Percentiles rank a stretch among this genome's conserved stretches.
These are phyloP conservation scores for Eulacestoma nigropectus DNA, from an alignment of 2,113 vertebrate species.

Conservation along the genomic window DNA sequence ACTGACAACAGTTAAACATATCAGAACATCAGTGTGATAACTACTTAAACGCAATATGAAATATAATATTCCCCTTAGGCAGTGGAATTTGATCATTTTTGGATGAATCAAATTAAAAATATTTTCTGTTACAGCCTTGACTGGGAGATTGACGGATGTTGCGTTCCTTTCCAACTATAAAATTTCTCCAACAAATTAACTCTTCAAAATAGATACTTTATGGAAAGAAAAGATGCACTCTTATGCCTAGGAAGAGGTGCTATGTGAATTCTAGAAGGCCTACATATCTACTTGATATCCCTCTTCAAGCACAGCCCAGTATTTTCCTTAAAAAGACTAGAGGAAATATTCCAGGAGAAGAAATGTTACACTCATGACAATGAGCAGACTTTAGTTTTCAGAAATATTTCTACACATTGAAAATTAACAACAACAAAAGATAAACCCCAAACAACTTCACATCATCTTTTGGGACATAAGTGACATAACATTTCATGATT, in stretches of 20 bases:
- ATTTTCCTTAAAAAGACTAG: not conserved
- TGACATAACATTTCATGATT: not conserved
- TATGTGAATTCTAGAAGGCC: not conserved
- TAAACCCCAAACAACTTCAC: not conserved
- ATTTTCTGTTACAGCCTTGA: not conserved
- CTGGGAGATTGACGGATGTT: rapidly evolving
- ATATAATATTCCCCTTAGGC: not conserved
- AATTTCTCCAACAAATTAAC: not conserved
- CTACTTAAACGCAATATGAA: not conserved
- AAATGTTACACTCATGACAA: not conserved
- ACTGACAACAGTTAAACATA: not conserved
- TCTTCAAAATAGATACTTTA: not conserved
- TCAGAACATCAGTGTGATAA: not conserved
- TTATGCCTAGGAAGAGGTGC: not conserved
- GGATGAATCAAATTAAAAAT: not conserved
- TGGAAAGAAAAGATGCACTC: not conserved
- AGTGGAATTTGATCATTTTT: not conserved
- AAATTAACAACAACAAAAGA: not conserved
- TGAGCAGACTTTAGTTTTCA: not conserved
- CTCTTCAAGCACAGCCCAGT: not conserved
- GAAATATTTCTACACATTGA: not conserved
- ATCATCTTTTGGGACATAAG: not conserved
- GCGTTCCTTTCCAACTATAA: not conserved
- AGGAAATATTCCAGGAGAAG: not conserved
- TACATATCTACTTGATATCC: not conserved